Evolutionary conservation across 23 tunicate genomes (phyloP).

Genomic region (Clavelina lepadiformis): DNA sequence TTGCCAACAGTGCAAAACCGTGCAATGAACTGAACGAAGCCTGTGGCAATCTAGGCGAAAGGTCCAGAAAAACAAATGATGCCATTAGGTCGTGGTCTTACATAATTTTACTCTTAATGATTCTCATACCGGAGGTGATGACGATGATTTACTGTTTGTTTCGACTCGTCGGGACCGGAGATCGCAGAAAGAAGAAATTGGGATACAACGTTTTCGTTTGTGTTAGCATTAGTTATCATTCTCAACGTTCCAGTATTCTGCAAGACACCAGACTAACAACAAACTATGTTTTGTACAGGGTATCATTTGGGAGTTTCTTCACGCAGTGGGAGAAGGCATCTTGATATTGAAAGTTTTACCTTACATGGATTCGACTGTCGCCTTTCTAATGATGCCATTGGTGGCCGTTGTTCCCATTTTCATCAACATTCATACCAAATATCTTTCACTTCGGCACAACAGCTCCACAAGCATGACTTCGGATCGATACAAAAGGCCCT

Average conservation of each 20-base stretch:
- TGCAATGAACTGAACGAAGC: not conserved
- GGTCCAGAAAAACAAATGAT: conserved; percentile 3
- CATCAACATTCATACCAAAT: not conserved
- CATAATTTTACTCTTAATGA: conserved; percentile 41
- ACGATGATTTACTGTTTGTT: conserved; percentile 66
- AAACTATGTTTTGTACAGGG: conserved; percentile 48
- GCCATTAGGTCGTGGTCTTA: conserved; percentile 38
- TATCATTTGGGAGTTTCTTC: conserved; percentile 30
- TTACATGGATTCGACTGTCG: conserved; percentile 34
- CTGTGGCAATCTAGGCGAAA: too few relatives aligned
- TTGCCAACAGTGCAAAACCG: conserved; percentile 64
- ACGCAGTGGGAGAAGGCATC: conserved; percentile 42
- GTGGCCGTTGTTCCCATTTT: not conserved
- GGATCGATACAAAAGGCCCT: not conserved
- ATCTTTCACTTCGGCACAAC: not conserved
- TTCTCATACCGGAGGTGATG: conserved; percentile 70
- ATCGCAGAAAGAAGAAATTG: too few relatives aligned
- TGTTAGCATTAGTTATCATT: too few relatives aligned
- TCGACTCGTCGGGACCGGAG: conserved; percentile 67
- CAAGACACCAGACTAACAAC: not conserved
- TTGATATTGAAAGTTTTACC: conserved; percentile 43
- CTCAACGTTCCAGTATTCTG: too few relatives aligned
- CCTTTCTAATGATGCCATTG: conserved; percentile 27
- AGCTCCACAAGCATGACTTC: too few relatives aligned
- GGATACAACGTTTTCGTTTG: too few relatives aligned